A percentile compares a stretch with the other conserved stretches of the same genome.
Evolutionary conservation across 2,888 invertebrate species (phyloP).

Genomic region (Endotricha flammealis): DNA sequence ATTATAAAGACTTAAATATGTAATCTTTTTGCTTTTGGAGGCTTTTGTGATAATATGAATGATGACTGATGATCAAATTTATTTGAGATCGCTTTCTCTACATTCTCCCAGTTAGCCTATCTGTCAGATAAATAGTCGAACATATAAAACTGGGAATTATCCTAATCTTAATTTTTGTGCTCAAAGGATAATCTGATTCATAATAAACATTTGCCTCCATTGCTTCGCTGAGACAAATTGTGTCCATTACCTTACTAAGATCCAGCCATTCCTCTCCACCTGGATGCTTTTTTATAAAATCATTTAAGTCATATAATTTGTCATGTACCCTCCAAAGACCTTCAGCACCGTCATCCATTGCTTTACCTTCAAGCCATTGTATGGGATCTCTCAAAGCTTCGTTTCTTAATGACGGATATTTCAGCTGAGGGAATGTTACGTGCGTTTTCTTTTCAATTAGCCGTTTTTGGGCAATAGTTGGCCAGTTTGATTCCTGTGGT

Average conservation of each 20-base stretch:
- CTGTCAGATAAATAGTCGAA: too few relatives aligned
- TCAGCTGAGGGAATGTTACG: slow-evolving; percentile 68
- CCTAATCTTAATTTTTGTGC: too few relatives aligned
- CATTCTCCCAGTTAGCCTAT: too few relatives aligned
- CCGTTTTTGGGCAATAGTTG: slow-evolving; percentile 36
- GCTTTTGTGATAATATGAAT: too few relatives aligned
- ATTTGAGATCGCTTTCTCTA: too few relatives aligned
- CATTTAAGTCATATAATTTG: slow-evolving; percentile 89
- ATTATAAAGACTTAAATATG: too few relatives aligned
- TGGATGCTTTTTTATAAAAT: slow-evolving; percentile 89
- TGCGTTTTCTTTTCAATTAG: slow-evolving; percentile 47
- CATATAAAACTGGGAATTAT: too few relatives aligned
- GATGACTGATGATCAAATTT: too few relatives aligned
- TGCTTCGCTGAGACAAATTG: too few relatives aligned
- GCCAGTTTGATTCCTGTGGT: slow-evolving; percentile 30
- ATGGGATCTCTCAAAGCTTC: slow-evolving; percentile 40
- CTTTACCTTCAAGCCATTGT: slow-evolving; percentile 82
- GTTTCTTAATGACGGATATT: slow-evolving; percentile 69
- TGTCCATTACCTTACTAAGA: slow-evolving; percentile 77
- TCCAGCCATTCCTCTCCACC: slow-evolving; percentile 88
- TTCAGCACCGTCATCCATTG: slow-evolving; percentile 83
- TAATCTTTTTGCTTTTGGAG: too few relatives aligned
- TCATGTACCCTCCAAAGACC: slow-evolving; percentile 87
- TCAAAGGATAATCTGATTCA: too few relatives aligned
- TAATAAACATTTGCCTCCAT: too few relatives aligned